Evolutionary conservation across 2,113 vertebrate genomes (phyloP), one percentile per base, ranked within the genome.

Genomic region (Sceloporus tristichus): DNA sequence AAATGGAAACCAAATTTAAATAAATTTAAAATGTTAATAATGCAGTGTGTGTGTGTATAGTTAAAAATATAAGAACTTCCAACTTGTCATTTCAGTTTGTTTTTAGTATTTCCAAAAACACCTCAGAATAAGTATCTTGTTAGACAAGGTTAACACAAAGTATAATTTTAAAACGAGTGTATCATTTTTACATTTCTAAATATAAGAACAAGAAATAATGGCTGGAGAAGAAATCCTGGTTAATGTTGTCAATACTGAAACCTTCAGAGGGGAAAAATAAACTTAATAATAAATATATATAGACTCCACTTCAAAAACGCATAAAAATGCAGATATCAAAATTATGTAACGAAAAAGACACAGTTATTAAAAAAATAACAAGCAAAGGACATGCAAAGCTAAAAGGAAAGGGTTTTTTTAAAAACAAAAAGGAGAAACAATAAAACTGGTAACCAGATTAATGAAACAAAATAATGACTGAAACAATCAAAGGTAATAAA

Each of bases 151-250:
- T 27, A 83, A 70, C 18, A 29, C 42, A 83, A 80, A 68, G 25
- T 48, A 68, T 68, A 42, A 56, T 34, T 40, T 81, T 13, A 81
- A 81, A 81, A 59, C n/a, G 62, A 25, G 34, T 7, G 40, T 27
- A 81, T 40, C 21, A 62, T 62, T 18, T 59, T 9, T 62, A 62
- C 2, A 62, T 18, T 62, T 18, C 59, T 59, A 25, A 27, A 62
- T 27, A 38, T 25, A 42, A 88, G 40, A 82, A 66, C 40, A 83
- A 83, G 65, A 75, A 75, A 87, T 14, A 75, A 75, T 6, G 54
- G 8, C 48, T 6, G 53, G 2, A 7, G 54, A 34, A 83, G 19
- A 13, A 82, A 77, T 82, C 66, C 25, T 9, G 27, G 6, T 83
- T 38, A 68, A 29, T 68, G 21, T 11, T 68, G 48, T 54, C 19